These are phyloP conservation scores for Clinocottus analis DNA, from an alignment of 2,113 vertebrate species.

Conservation along the genomic window DNA sequence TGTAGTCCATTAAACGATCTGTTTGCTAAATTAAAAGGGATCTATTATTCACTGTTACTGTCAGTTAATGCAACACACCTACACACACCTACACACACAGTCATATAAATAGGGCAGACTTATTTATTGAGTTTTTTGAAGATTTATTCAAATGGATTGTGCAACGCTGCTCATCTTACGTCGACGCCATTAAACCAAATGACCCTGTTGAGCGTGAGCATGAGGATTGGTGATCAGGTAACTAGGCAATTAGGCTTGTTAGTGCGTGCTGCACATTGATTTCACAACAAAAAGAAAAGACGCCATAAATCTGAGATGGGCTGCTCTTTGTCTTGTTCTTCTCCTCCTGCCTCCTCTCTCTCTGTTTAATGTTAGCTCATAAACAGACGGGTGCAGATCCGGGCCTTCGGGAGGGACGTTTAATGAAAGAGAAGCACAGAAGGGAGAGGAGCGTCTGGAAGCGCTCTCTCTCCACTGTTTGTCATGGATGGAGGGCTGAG, in stretches of 20 bases:
- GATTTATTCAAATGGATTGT: conserved; percentile 18
- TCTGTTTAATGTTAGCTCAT: conserved; percentile 66
- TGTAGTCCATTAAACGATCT: conserved; percentile 1
- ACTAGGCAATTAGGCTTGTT: conserved; percentile 55
- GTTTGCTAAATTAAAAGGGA: not conserved
- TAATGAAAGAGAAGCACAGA: conserved; percentile 58
- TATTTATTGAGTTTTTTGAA: conserved; percentile 11
- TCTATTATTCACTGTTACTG: not conserved
- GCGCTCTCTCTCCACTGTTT: conserved; percentile 35
- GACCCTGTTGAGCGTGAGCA: conserved; percentile 4
- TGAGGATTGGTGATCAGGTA: conserved; percentile 39
- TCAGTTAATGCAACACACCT: not conserved
- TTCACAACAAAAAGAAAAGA: not conserved
- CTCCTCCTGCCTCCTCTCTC: conserved; percentile 27
- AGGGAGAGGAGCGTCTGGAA: conserved; percentile 35
- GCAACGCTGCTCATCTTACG: not conserved
- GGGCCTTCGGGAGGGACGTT: conserved; percentile 38
- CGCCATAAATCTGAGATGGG: conserved; percentile 34
- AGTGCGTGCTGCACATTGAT: conserved; percentile 24
- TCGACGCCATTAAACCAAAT: conserved; percentile 15
- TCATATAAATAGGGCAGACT: conserved; percentile 1
- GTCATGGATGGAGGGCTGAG: conserved; percentile 42
- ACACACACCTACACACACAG: not conserved
- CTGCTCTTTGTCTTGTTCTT: conserved; percentile 36
- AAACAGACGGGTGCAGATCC: conserved; percentile 55